Evolutionary conservation across 2,797 vertebrate genomes (phyloP).

Genomic region (Diceros bicornis): DNA sequence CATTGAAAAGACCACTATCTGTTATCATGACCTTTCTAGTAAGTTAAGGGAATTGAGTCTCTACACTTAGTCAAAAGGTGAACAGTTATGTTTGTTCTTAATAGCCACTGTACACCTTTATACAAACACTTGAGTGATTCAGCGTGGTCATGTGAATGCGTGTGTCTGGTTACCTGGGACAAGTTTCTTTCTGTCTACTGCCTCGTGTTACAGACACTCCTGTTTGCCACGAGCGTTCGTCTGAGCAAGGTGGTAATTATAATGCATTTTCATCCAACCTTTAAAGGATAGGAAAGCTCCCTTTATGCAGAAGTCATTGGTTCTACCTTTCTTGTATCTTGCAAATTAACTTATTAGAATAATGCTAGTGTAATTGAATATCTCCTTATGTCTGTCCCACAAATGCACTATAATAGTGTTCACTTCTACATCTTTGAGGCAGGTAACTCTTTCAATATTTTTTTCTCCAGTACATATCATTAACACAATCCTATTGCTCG

Average conservation of each 20-base stretch:
- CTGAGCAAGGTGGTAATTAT: neutral
- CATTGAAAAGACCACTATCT: neutral
- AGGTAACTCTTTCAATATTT: conserved; percentile 42
- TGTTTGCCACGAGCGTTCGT: neutral
- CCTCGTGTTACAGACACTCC: neutral
- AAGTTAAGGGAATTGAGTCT: conserved; percentile 1
- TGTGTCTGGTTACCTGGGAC: neutral
- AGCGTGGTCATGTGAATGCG: neutral
- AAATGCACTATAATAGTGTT: neutral
- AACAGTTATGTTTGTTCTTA: neutral
- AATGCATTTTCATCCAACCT: neutral
- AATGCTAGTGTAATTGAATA: neutral
- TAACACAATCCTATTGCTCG: neutral
- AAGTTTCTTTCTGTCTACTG: neutral
- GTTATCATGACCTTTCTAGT: neutral
- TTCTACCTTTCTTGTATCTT: conserved; percentile 15
- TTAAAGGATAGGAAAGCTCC: conserved; percentile 7
- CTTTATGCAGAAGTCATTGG: neutral
- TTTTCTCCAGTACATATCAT: neutral
- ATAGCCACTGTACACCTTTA: neutral
- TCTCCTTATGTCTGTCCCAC: neutral
- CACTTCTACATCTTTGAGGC: neutral
- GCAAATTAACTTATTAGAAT: conserved; percentile 35
- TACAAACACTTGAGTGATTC: neutral
- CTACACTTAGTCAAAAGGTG: conserved; percentile 41